These are phyloP conservation scores for Cephus runcator DNA, from an alignment of 2,888 invertebrate genomes.

Conservation along the genomic window DNA sequence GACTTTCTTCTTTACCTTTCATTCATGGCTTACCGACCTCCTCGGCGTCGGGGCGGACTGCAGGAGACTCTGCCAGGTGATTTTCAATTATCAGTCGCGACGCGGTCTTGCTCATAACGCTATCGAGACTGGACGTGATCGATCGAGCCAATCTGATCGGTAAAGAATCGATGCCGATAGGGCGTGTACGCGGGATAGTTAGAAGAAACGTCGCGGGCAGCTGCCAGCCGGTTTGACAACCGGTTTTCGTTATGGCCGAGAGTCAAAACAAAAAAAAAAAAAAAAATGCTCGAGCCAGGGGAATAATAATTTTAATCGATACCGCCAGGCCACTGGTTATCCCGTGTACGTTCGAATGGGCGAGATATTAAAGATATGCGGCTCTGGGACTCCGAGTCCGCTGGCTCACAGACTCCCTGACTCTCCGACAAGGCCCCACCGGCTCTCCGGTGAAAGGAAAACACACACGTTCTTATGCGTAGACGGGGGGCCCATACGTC, in stretches of 20 bases:
- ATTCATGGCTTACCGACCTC: not conserved
- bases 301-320: slow-evolving; percentile 56
- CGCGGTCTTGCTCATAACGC: not conserved
- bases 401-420: slow-evolving; percentile 6
- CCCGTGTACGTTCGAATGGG: slow-evolving; percentile 23
- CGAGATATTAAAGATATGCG: slow-evolving; percentile 52
- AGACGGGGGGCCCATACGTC: not conserved
- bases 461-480: slow-evolving; percentile 36
- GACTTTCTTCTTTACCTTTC: not conserved
- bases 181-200: not conserved
- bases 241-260: slow-evolving; percentile 24
- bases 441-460: slow-evolving; percentile 59
- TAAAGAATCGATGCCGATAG: not conserved
- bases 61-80: not conserved
- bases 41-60: not conserved
- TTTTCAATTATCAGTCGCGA: not conserved
- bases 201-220: slow-evolving; percentile 17
- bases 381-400: slow-evolving; percentile 10
- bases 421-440: slow-evolving; percentile 48
- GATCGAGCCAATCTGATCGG: not conserved
- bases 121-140: not conserved
- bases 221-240: slow-evolving; percentile 27
- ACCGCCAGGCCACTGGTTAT: slow-evolving; percentile 44
- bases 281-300: slow-evolving; percentile 47
- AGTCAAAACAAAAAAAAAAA: slow-evolving; percentile 20